Base-by-base conservation (phyloP, 2,113 vertebrate species). In the Mustela nigripes region DNA sequence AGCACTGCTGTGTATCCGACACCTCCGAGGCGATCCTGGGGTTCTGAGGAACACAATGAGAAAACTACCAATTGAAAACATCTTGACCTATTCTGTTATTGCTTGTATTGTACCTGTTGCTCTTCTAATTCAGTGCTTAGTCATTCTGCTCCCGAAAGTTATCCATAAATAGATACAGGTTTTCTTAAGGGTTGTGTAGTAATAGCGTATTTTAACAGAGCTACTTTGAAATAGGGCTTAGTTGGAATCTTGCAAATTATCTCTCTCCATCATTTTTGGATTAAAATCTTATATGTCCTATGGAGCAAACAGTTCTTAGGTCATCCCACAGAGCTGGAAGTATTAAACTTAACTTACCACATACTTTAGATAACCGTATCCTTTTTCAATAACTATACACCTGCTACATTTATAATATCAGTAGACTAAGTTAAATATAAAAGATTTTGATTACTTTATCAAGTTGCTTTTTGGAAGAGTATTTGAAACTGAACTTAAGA, bases 401-500 rank as follows among this genome's bases (percentile, higher is more conserved):
- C 12, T 84, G 39, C 21, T 63, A 24, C 60, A 79, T 11, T 73
- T 89, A 79, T 42, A 33, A 19, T 3, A 36, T 67, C 22, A 67
- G 19, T 11, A 74, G 16, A 81, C 11, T 36, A 90, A 76, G 6
- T 60, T 69, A 95, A 73, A 86, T 31, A 83, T 21, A 62, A 48
- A n/a, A 53, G 22, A 89, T 90, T 56, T 76, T 80, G 8, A 90
- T 67, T 79, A 48, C 11, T 45, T 85, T 87, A 92, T 31, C 18
- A 82, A 91, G 83, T 92, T 91, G 71, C n/a, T 65, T 94, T 97
- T 88, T 87, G 26, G 22, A 93, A 69, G 15, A 56, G 50, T 60
- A 74, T 81, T 58, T 91, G 36, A 89, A 97, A 89, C 11, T 58
- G 6, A 86, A 69, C 5, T 95, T 73, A 88, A 88, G 4, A 74